Evolutionary conservation across 2,113 vertebrate genomes (phyloP).

Genomic region (Crotalus viridis): DNA sequence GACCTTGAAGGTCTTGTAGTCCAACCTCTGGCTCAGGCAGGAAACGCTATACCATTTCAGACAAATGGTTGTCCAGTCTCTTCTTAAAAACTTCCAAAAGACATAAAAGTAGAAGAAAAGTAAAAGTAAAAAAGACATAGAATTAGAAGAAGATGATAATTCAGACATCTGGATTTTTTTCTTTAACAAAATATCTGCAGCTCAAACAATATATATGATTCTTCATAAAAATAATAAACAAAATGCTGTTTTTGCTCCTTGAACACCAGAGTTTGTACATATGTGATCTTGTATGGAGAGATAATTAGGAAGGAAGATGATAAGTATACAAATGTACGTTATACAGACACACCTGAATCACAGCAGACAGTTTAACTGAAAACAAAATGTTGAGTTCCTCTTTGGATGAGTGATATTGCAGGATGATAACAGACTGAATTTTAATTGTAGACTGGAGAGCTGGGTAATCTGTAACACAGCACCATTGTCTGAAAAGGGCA

Average conservation of each 20-base stretch:
- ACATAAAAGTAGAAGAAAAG: too few relatives aligned
- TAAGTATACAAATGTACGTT: not conserved
- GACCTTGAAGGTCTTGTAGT: too few relatives aligned
- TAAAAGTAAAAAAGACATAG: not conserved
- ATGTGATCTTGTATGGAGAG: not conserved
- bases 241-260: conserved; percentile 24
- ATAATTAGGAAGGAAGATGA: not conserved
- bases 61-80: too few relatives aligned
- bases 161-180: conserved; percentile 12
- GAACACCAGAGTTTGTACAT: not conserved
- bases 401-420: conserved; percentile 52
- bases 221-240: conserved; percentile 13
- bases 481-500: conserved; percentile 55
- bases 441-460: conserved; percentile 68
- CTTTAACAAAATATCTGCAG: conserved; percentile 22
- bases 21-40: too few relatives aligned
- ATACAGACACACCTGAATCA: conserved; percentile 53
- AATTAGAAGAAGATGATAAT: not conserved
- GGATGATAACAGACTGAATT: conserved; percentile 61
- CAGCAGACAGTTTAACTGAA: conserved; percentile 61
- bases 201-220: conserved; percentile 7
- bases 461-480: conserved; percentile 62
- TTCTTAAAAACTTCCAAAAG: too few relatives aligned
- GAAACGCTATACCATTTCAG: too few relatives aligned
- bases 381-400: conserved; percentile 47